Evolutionary conservation across 2,888 invertebrate genomes (phyloP).

Genomic region (Notodonta ziczac): DNA sequence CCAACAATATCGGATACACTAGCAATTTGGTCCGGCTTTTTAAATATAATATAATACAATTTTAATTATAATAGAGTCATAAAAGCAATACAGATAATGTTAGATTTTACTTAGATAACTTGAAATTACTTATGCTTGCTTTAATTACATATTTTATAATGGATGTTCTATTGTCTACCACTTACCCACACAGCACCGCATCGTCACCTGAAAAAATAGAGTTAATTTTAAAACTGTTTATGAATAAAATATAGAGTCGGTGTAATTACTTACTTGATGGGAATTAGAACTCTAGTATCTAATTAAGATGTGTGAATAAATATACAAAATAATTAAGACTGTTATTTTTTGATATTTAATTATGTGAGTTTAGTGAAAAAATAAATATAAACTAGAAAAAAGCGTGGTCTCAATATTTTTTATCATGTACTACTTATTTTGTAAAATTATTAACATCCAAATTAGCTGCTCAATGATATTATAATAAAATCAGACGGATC

Average conservation of each 20-base stretch:
- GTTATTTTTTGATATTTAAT: too few relatives aligned
- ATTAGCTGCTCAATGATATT: too few relatives aligned
- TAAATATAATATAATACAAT: neutral
- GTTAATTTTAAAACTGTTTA: neutral
- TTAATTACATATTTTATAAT: neutral
- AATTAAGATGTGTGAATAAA: too few relatives aligned
- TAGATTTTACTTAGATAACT: constrained; percentile 1
- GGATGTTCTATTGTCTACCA: constrained; percentile 6
- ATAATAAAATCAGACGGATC: neutral
- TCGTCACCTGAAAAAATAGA: constrained; percentile 37
- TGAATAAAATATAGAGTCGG: neutral
- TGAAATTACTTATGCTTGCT: neutral
- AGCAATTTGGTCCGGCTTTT: too few relatives aligned
- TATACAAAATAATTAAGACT: too few relatives aligned
- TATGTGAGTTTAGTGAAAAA: too few relatives aligned
- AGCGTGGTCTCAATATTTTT: too few relatives aligned
- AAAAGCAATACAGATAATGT: neutral
- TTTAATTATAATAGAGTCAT: neutral
- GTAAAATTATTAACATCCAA: too few relatives aligned
- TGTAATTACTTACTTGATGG: neutral
- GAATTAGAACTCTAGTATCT: neutral
- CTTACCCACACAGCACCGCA: constrained; percentile 24
- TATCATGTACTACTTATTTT: too few relatives aligned
- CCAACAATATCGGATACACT: neutral
- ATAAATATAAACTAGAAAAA: too few relatives aligned